phyloP scores from a whole-genome alignment of 2,797 vertebrate species.

The Malurus leucopterus region DNA sequence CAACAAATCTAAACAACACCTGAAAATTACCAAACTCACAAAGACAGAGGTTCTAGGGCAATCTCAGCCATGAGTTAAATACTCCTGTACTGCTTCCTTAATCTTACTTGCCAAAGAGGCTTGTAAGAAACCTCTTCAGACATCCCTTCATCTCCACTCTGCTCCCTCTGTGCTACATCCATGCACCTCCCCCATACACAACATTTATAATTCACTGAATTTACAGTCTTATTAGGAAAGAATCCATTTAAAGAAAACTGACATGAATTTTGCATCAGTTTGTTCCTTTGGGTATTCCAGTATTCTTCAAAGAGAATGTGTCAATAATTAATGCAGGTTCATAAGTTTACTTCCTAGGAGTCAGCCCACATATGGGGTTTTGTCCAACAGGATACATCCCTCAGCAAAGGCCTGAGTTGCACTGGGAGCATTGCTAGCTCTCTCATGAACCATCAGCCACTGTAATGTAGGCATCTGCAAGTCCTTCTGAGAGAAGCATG shows the following conservation, averaged over 20 bases:
- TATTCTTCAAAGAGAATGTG: conserved; percentile 47
- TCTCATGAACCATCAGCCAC: not conserved
- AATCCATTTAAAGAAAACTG: conserved; percentile 13
- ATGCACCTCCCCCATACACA: accelerated
- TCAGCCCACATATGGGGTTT: not conserved
- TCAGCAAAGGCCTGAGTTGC: not conserved
- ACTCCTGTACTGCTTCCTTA: not conserved
- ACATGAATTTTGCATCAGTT: conserved; percentile 50
- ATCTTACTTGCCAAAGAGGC: not conserved
- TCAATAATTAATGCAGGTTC: conserved; percentile 49
- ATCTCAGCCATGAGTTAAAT: not conserved
- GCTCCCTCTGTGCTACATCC: not conserved
- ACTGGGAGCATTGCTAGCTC: not conserved
- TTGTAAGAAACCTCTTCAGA: not conserved
- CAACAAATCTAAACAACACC: not conserved
- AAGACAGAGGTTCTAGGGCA: not conserved
- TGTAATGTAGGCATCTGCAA: not conserved
- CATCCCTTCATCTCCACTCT: not conserved
- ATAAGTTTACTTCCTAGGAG: not conserved
- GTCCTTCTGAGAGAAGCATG: not conserved
- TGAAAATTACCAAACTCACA: not conserved
- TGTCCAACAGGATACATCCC: not conserved
- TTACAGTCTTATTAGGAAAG: conserved; percentile 6
- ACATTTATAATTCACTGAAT: conserved; percentile 11
- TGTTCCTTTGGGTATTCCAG: conserved; percentile 25